A percentile compares a stretch with the other conserved stretches of the same genome.
Conservation (phyloP, 2,888 invertebrate genomes). For the Tridacna gigas region DNA sequence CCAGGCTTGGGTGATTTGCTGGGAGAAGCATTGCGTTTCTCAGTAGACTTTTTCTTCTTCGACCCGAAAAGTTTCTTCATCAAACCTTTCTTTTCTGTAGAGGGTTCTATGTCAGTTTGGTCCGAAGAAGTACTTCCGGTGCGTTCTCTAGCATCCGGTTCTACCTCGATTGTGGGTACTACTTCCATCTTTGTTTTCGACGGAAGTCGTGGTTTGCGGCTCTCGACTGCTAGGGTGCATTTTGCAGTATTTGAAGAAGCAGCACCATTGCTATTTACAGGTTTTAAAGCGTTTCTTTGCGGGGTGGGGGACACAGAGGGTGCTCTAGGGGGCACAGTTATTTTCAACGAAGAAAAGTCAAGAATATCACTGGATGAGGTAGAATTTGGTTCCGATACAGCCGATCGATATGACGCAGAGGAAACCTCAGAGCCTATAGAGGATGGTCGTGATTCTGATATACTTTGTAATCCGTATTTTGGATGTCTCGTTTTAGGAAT, state of each 20-base stretch:
- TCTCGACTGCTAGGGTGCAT: constrained; percentile 10
- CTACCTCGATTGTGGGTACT: constrained; percentile 37
- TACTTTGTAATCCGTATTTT: constrained; percentile 57
- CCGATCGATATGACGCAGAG: constrained; percentile 40
- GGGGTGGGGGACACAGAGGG: constrained; percentile 61
- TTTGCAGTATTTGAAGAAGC: constrained; percentile 21
- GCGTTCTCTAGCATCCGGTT: constrained; percentile 40
- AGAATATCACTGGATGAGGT: constrained; percentile 61
- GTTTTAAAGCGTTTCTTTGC: constrained; percentile 42
- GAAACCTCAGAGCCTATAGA: constrained; percentile 51
- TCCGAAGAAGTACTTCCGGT: constrained; percentile 64
- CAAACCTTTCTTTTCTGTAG: constrained; percentile 71
- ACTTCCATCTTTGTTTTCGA: constrained; percentile 45
- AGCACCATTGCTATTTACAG: constrained; percentile 30
- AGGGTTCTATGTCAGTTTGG: constrained; percentile 66
- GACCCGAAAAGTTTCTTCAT: constrained; percentile 79
- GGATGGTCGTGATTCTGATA: constrained; percentile 53
- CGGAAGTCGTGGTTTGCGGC: constrained; percentile 15
- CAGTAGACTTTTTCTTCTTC: constrained; percentile 75
- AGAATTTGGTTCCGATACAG: constrained; percentile 42
- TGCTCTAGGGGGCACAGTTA: constrained; percentile 57
- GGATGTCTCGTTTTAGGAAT: constrained; percentile 55
- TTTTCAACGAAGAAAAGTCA: constrained; percentile 66
- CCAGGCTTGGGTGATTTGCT: constrained; percentile 61
- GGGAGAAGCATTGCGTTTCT: constrained; percentile 57